phyloP scores from a whole-genome alignment of 2,797 vertebrate species.

The Melanotaenia trifasciata region DNA sequence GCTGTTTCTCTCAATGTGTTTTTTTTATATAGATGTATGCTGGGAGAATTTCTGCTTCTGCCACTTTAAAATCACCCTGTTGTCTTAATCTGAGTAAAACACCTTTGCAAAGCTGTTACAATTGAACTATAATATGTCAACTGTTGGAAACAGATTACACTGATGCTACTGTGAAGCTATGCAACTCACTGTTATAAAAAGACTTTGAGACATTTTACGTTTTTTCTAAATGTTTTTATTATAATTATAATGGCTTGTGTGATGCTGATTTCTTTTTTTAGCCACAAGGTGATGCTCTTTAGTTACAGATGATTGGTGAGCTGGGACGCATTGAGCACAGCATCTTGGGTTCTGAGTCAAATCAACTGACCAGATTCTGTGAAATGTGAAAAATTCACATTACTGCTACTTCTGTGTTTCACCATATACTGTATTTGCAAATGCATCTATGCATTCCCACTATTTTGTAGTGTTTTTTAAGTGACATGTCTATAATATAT shows the following conservation, averaged over 20 bases:
- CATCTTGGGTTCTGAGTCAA: background rate
- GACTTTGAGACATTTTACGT: constrained; percentile 34
- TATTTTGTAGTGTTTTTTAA: background rate
- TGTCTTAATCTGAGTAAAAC: constrained; percentile 30
- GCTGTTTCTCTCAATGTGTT: constrained; percentile 2
- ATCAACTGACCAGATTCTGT: background rate
- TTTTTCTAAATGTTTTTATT: background rate
- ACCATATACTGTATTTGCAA: background rate
- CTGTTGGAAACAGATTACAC: constrained; percentile 18
- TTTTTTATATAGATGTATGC: constrained; percentile 18
- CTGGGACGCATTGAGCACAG: background rate
- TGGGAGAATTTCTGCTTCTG: constrained; percentile 33
- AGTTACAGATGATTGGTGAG: constrained; percentile 48
- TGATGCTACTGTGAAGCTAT: constrained; percentile 64
- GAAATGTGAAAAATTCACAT: background rate
- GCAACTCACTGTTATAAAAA: constrained; percentile 67
- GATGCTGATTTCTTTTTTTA: constrained; percentile 27
- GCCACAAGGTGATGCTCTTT: constrained; percentile 76
- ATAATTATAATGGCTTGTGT: background rate
- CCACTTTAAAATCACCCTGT: constrained; percentile 32
- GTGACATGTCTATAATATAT: background rate
- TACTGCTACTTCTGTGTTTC: background rate
- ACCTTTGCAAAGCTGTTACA: constrained; percentile 46
- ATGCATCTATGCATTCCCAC: background rate
- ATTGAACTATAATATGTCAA: constrained; percentile 27